Evolutionary conservation across 2,888 invertebrate genomes (phyloP).

Genomic region (Abrostola tripartita): DNA sequence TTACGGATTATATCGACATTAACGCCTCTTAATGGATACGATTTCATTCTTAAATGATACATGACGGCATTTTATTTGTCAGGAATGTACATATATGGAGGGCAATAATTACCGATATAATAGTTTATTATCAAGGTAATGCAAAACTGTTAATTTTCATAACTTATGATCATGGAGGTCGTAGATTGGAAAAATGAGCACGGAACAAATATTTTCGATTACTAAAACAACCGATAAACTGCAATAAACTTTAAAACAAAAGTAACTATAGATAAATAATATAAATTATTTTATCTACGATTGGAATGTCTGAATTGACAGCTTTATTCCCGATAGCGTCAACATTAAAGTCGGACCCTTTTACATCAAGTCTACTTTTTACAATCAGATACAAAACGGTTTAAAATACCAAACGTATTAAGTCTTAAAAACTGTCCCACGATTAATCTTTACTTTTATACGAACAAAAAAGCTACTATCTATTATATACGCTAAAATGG

Average conservation of each 20-base stretch:
- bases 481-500: slow-evolving; percentile 66
- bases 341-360: slow-evolving; percentile 62
- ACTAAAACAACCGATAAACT: slow-evolving; percentile 1
- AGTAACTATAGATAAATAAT: slow-evolving; percentile 22
- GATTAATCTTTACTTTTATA: slow-evolving; percentile 68
- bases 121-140: slow-evolving; percentile 32
- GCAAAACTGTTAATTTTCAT: slow-evolving; percentile 20
- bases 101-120: slow-evolving; percentile 22
- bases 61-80: slow-evolving; percentile 43
- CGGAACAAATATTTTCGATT: slow-evolving; percentile 14
- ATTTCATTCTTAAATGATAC: slow-evolving; percentile 59
- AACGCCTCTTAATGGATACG: slow-evolving; percentile 72
- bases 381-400: slow-evolving; percentile 59
- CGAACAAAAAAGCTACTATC: slow-evolving; percentile 65
- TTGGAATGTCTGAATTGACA: slow-evolving; percentile 42
- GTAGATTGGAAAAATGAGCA: not conserved
- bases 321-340: slow-evolving; percentile 48
- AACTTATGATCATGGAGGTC: slow-evolving; percentile 14
- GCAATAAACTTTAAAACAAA: slow-evolving; percentile 3
- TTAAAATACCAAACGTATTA: slow-evolving; percentile 72
- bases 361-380: slow-evolving; percentile 62
- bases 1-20: slow-evolving; percentile 77
- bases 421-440: slow-evolving; percentile 68
- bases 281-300: slow-evolving; percentile 21
- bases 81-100: slow-evolving; percentile 19